Evolutionary conservation across 2,888 invertebrate species (phyloP), one percentile per base, ranked within the genome.

Genomic region (Apamea crenata): DNA sequence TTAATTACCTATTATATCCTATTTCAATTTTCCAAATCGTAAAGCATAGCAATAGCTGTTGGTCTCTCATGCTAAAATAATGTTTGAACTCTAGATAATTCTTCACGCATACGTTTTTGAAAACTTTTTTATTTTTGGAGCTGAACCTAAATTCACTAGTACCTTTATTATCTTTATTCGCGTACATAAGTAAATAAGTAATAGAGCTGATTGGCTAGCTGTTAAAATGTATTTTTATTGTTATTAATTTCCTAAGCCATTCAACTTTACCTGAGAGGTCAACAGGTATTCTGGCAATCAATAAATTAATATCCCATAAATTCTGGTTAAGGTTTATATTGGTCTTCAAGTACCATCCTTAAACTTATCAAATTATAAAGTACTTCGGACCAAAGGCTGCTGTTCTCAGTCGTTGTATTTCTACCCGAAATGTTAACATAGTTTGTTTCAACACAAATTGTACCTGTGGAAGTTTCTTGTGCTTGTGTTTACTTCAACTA

Each of bases 251-350:
- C 2, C 2, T 53, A 61, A 61, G 12, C 1, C 0, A 47, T 44
- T 83, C 8, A 65, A 70, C 14, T 47, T 53, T 12, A 44, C 63
- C 10, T 36, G 61, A 56, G n/a, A 80, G 32, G n/a, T 36, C 16
- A 25, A 66, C 47, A 61, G 50, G 18, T 72, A 67, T 25, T 63
- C 29, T 66, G 25, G 21, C 36, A 32, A 47, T 53, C 8, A 77
- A 77, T 70, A 25, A 77, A 81, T n/a, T 18, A 72, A 71, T 70
- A 59, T 59, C 14, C 61, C 53, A 16, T 63, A 66, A 61, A 81
- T 56, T 68, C 53, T 56, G 47, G 16, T 47, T 71, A 47, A 3
- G 25, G 16, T 78, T 79, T 40, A 4, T 74, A 32, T 65, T 61
- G 7, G 12, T 40, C 32, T 47, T 79, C 12, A 70, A 56, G 47